phyloP scores from a whole-genome alignment of 2,888 invertebrate species.

The Brenthis ino region DNA sequence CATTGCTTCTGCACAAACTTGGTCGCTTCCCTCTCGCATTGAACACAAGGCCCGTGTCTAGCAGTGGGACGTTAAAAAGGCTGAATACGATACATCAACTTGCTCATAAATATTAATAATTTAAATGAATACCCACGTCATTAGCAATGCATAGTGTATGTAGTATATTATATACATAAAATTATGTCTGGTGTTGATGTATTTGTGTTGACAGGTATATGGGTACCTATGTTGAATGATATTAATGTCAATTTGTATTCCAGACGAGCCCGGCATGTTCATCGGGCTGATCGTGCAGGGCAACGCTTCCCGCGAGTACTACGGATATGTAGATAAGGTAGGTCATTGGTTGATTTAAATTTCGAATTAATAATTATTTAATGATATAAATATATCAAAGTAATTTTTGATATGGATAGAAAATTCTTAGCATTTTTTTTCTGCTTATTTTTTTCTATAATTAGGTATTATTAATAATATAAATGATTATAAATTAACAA shows the following conservation, averaged over 20 bases:
- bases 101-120: too few relatives aligned
- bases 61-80: too few relatives aligned
- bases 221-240: not conserved
- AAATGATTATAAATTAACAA: too few relatives aligned
- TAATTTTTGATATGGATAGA: too few relatives aligned
- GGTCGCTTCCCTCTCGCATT: too few relatives aligned
- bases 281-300: constrained; percentile 87
- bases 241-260: constrained; percentile 37
- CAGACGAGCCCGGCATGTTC: constrained; percentile 92
- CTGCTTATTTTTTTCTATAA: too few relatives aligned
- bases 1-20: too few relatives aligned
- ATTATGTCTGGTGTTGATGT: not conserved
- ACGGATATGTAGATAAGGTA: constrained; percentile 84
- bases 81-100: too few relatives aligned
- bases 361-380: not conserved
- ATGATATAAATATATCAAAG: too few relatives aligned
- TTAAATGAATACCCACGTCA: not conserved
- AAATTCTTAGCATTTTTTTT: too few relatives aligned
- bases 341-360: not conserved
- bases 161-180: not conserved
- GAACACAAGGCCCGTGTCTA: too few relatives aligned
- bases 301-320: constrained; percentile 83
- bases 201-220: not conserved
- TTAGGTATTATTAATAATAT: too few relatives aligned
- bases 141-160: not conserved